Evolutionary conservation across 2,113 vertebrate species (phyloP), one percentile per base, ranked within the genome.

Genomic region (Megaceryle torquata): DNA sequence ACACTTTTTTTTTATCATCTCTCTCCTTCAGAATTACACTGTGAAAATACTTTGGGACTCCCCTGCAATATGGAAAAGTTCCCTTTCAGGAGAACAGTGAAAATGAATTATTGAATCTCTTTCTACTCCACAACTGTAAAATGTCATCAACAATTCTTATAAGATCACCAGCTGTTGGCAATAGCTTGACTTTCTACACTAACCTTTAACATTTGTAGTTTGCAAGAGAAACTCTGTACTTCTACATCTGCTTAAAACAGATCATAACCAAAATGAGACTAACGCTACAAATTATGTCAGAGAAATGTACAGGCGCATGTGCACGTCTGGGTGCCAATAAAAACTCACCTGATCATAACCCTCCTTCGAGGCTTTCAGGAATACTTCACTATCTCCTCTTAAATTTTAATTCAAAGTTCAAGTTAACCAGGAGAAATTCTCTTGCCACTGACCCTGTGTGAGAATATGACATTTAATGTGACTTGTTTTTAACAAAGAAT

Each of bases 121-220:
- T 56, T 51, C 48, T 75, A 65, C 57, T 85, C 60, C 61, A 11
- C 35, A 94, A 78, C 26, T 78, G 61, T 79, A 75, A 93, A 95
- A 96, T 96, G 88, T 93, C 95, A 95, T 87, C 91, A 68, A 48
- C 76, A 68, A 26, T 56, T 91, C 64, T 87, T 95, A 19, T 81
- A 96, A 93, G 82, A 96, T 88, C 95, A 97, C 90, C 95, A 96
- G 88, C 83, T 97, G 95, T 76, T 96, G 86, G 79, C 91, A 92
- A 93, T 21, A 2, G 76, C 50, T 95, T 92, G 91, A 84, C 92
- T 96, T 95, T 96, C 92, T 93, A n/a, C 28, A 8, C 11, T 69
- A 88, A 90, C 92, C 95, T 97, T 97, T 95, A 86, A 72, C 78
- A 91, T 89, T 72, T 91, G 60, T 50, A 75, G 44, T 17, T 64